Evolutionary conservation across 2,888 invertebrate species (phyloP).

Genomic region (Dorcus parallelipipedus): DNA sequence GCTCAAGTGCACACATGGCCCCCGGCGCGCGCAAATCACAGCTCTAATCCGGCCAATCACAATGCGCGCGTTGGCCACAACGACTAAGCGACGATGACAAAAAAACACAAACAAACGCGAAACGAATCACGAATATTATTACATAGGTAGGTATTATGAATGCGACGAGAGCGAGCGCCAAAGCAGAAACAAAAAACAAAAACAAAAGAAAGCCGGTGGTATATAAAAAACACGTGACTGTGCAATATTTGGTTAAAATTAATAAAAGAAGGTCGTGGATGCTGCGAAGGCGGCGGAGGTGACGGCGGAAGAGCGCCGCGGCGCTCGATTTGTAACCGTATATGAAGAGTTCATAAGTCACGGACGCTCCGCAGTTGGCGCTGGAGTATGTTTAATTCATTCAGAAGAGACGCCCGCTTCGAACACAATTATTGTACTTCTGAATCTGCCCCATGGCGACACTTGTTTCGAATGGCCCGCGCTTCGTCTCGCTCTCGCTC

Average conservation of each 20-base stretch:
- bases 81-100: no score
- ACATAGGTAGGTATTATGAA: background rate
- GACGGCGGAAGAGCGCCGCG: background rate
- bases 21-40: no score
- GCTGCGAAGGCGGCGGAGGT: background rate
- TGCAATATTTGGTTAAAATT: slow-evolving; percentile 34
- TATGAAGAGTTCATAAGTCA: slow-evolving; percentile 31
- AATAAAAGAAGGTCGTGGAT: slow-evolving; percentile 28
- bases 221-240: slow-evolving; percentile 33
- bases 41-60: no score
- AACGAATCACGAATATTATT: no score
- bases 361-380: slow-evolving; percentile 5
- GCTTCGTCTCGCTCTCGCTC: background rate
- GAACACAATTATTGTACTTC: slow-evolving; percentile 51
- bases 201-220: slow-evolving; percentile 10
- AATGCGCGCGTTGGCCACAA: no score
- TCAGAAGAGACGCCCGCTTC: slow-evolving; percentile 16
- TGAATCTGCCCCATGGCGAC: slow-evolving; percentile 56
- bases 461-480: slow-evolving; percentile 58
- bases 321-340: slow-evolving; percentile 31
- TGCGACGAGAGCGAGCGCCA: background rate
- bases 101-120: no score
- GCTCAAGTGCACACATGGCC: no score
- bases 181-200: slow-evolving; percentile 1
- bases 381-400: slow-evolving; percentile 25